Evolutionary conservation across 2,888 invertebrate species (phyloP), one percentile per base, ranked within the genome.

Genomic region (Scotopteryx bipunctaria): DNA sequence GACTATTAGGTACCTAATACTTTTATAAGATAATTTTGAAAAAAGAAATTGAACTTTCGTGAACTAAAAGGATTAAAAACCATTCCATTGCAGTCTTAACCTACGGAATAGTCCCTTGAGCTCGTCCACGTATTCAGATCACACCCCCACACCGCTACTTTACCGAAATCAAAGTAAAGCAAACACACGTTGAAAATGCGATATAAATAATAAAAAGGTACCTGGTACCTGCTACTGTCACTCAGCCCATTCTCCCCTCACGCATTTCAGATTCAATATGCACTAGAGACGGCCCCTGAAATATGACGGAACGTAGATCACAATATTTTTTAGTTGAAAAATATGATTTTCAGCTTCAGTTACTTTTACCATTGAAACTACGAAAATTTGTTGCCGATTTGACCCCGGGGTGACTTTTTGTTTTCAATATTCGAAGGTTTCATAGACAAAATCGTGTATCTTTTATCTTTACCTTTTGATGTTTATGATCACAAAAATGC

Each of bases 181-280:
- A 88, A 89, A 89, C 89, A 89, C 89, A 87, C 86, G 86, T 80
- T 83, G 88, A 87, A 89, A 89, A 89, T 89, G 84, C 80, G 85
- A 75, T 85, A 83, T 89, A 90, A 89, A 90, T 90, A 89, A 89
- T 89, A 89, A 88, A 89, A 86, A 83, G 86, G 86, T 74, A 75
- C 71, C 66, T 33, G 16, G 38, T 66, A 75, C 76, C 76, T 74
- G 76, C 68, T 76, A 76, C 76, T 83, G 86, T 86, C 87, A 81
- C 81, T 81, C 83, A 71, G 72, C 73, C 69, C 64, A 68, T 72
- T 71, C 83, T 80, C 83, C 84, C 85, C 83, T 77, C 69, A 64
- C 73, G 75, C 69, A 85, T 84, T 87, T 85, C 80, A 80, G 81
- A 87, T 87, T 87, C 87, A 88, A 87, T 88, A 87, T 87, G 86